Evolutionary conservation across 1,140 invertebrate species (phyloP), one percentile per base, ranked within the genome.

Genomic region (Bombus turneri): DNA sequence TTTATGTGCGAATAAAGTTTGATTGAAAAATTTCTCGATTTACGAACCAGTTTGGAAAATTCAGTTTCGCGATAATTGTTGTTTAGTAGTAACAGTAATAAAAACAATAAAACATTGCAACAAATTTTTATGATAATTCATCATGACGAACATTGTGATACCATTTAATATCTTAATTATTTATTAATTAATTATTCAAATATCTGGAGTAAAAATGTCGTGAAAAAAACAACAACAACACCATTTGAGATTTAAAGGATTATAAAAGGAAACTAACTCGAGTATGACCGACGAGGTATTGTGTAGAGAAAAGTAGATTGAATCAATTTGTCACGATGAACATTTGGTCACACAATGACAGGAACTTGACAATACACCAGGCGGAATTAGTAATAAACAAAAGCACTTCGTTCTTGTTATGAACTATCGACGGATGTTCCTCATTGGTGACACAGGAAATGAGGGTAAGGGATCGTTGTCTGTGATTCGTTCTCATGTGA

Each of bases 381-480:
- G 82, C 84, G 80, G 73, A 62, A 81, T 68, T 47, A 78, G 31
- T 64, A 41, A 62, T 37, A 69, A 83, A 82, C 80, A 83, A 75
- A 68, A 82, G 77, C 69, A 78, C 83, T 83, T 76, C 43, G 66
- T 79, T 59, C 69, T 76, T 71, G 81, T 87, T 71, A 83, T 87
- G 83, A 85, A 91, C 83, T 62, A 66, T 82, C 71, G 91, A 85
- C 92, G 93, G 93, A 94, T 92, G 90, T 92, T 76, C 82, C 92
- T 92, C 88, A 83, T 94, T 92, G 90, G 34, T 76, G 59, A 10
- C 66, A 75, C 92, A 91, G 91, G 92, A 93, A 92, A 93, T 91
- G 83, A 73, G 76, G 74, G 85, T 83, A 80, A 92, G 90, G 86
- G 88, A 69, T 37, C 75, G 43, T 31, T 25, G 39, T 41, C 69